These are phyloP conservation scores for Chamaedrilus cognettii DNA, from an alignment of 2,888 invertebrate species.

Conservation along the genomic window DNA sequence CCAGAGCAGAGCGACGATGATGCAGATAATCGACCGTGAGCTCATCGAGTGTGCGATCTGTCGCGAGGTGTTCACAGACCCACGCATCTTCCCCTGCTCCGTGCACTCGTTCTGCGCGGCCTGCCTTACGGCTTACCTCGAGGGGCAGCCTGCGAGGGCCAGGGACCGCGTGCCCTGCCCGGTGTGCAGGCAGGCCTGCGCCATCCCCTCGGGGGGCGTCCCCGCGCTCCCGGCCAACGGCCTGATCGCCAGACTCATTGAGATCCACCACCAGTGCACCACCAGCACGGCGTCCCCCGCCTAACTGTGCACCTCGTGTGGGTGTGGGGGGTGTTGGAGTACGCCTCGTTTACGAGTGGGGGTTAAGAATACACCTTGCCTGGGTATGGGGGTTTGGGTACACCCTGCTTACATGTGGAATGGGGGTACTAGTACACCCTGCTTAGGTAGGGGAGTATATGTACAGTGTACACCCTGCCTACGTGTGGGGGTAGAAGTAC, in stretches of 20 bases:
- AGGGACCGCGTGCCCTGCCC: conserved; percentile 8
- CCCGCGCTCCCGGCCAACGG: conserved; percentile 2
- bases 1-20: neutral
- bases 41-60: conserved; percentile 12
- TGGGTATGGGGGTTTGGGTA: no score
- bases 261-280: no score
- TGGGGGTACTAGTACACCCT: no score
- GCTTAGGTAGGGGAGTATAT: no score
- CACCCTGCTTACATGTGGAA: no score
- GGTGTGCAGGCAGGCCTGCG: conserved; percentile 1
- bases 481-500: no score
- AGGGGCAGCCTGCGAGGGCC: neutral
- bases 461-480: no score
- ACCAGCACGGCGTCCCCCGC: no score
- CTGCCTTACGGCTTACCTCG: conserved; percentile 6
- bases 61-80: conserved; percentile 9
- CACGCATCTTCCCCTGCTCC: conserved; percentile 6
- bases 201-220: conserved; percentile 3
- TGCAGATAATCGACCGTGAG: conserved; percentile 3
- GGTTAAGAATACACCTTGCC: no score
- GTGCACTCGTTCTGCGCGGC: conserved; percentile 10
- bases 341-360: no score
- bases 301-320: no score
- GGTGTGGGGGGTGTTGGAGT: no score
- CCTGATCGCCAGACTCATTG: neutral